phyloP scores from a whole-genome alignment of 1,140 invertebrate species.

The Trachymyrmex septentrionalis region DNA sequence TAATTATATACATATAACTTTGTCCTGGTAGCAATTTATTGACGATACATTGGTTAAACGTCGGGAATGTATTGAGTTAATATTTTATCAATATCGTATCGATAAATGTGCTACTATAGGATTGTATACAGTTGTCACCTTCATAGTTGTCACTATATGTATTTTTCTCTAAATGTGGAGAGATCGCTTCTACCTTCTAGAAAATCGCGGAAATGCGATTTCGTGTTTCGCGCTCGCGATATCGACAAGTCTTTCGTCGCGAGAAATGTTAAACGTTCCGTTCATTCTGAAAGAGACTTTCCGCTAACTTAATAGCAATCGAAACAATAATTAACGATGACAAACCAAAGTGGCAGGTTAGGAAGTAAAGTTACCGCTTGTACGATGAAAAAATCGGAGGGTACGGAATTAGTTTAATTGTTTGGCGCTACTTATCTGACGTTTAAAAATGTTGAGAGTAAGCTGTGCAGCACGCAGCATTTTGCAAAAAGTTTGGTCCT shows the following conservation, averaged over 20 bases:
- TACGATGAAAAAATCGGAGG: not conserved
- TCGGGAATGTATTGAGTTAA: too few species aligned
- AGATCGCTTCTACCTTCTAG: not conserved
- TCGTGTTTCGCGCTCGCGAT: not conserved
- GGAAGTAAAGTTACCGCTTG: not conserved
- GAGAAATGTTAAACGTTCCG: not conserved
- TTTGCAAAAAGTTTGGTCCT: slow-evolving; percentile 41
- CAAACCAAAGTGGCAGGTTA: not conserved
- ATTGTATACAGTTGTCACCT: too few species aligned
- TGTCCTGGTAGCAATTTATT: too few species aligned
- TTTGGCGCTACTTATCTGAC: slow-evolving; percentile 18
- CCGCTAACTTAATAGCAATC: not conserved
- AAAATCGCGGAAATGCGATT: not conserved
- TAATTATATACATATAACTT: too few species aligned
- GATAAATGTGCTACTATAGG: too few species aligned
- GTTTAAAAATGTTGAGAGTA: slow-evolving; percentile 21
- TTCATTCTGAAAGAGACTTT: not conserved
- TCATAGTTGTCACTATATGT: too few species aligned
- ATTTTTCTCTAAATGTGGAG: not conserved
- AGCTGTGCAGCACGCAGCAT: slow-evolving; percentile 4
- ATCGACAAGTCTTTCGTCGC: slow-evolving; percentile 1
- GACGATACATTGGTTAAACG: too few species aligned
- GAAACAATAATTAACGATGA: not conserved
- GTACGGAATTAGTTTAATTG: slow-evolving; percentile 30
- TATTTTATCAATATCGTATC: too few species aligned